Conservation (phyloP, 2,113 vertebrate genomes). For the Scytalopus superciliaris region DNA sequence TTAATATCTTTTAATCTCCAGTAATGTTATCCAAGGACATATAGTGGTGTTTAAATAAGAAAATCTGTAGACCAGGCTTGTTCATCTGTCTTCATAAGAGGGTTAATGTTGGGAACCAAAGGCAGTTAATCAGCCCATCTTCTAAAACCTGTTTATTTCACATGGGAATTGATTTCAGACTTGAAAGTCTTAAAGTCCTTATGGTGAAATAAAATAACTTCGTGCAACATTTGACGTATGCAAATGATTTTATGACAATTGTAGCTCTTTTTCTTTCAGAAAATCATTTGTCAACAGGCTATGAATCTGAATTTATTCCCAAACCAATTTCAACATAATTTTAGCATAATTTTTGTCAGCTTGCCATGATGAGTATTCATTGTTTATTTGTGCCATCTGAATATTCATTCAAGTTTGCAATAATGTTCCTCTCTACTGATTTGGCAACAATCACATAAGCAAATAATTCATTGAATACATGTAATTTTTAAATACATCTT, state of each 20-base stretch:
- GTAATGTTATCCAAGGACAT: background rate
- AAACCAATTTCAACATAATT: conserved; percentile 28
- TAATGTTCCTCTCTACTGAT: conserved; percentile 33
- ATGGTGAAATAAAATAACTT: background rate
- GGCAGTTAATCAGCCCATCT: background rate
- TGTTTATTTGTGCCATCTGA: conserved; percentile 4
- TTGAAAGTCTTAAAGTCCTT: background rate
- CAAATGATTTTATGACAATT: conserved; percentile 11
- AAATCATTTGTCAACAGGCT: conserved; percentile 13
- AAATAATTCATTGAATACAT: conserved; percentile 8
- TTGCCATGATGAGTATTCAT: conserved; percentile 19
- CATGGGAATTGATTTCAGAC: background rate
- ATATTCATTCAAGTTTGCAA: conserved; percentile 53
- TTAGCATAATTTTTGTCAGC: conserved; percentile 42
- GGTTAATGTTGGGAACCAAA: background rate
- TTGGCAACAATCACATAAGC: background rate
- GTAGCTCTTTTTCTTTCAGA: conserved; percentile 1
- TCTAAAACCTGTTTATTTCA: conserved; percentile 31
- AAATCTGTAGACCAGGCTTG: background rate
- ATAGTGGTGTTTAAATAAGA: background rate
- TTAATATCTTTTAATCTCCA: background rate
- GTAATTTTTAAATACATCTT: conserved; percentile 17
- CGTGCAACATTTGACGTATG: background rate
- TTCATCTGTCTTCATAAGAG: background rate
- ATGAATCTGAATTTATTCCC: conserved; percentile 41